Conservation (phyloP, 30 jellyfish, hydroid and myxozoan genomes). For the Cassiopea andromeda region DNA sequence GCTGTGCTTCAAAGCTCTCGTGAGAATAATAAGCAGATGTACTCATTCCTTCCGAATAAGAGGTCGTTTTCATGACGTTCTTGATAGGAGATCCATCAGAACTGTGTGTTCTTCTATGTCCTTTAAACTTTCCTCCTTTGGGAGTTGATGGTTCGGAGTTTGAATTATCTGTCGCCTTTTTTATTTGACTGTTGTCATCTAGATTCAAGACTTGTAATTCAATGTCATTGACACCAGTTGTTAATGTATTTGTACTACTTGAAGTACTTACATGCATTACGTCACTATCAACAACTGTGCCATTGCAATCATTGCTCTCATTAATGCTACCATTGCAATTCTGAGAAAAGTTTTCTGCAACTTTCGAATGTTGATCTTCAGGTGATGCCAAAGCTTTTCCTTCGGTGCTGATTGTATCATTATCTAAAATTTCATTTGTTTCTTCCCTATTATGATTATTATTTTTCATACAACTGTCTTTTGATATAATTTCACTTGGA, state of each 20-base stretch:
- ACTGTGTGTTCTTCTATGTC: constrained; percentile 74
- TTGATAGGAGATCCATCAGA: constrained; percentile 63
- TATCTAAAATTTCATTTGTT: background rate
- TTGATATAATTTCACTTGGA: background rate
- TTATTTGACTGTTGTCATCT: constrained; percentile 11
- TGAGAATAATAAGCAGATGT: constrained; percentile 52
- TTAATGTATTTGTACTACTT: constrained; percentile 73
- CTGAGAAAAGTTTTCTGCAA: background rate
- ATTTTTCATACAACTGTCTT: background rate
- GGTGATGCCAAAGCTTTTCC: background rate
- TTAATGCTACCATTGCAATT: background rate
- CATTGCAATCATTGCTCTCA: background rate
- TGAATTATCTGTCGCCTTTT: constrained; percentile 44
- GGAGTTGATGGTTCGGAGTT: constrained; percentile 75
- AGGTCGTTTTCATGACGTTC: constrained; percentile 49
- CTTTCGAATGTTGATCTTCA: background rate
- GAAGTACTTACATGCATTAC: constrained; percentile 57
- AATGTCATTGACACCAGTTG: constrained; percentile 12
- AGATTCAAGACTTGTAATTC: constrained; percentile 3
- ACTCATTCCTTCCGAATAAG: constrained; percentile 60
- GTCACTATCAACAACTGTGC: background rate
- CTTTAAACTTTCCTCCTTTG: constrained; percentile 41
- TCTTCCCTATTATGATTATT: constrained; percentile 13
- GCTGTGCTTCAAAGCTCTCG: constrained; percentile 3
- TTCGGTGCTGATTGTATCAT: background rate